Base-by-base conservation (phyloP, 2,888 invertebrate species). In the Hemicrepidius hirtus region DNA sequence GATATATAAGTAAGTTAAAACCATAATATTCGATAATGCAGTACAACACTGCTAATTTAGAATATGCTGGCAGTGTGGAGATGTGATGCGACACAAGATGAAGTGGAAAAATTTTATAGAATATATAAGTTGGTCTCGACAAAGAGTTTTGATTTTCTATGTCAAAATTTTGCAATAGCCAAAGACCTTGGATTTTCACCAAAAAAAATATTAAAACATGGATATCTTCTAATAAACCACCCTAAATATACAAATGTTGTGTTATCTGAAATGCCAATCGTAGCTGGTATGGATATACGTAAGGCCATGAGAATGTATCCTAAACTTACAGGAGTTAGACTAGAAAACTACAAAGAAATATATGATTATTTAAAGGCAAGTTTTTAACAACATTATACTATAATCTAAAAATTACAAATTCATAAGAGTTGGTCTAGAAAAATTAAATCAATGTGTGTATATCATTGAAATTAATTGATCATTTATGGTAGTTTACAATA, bases 251-350 rank as follows among this genome's bases (percentile, higher is more conserved):
- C 91, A 0, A 86, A 86, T 69, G 85, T 88, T 12, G 89, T 92
- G 41, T 78, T 93, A 1, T 83, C 86, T 5, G 88, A 89, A 80
- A 88, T 92, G 49, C 84, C 86, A 0, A 85, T 84, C 0, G 82
- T 92, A 37, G 89, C 88, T 62, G 91, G 90, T 0, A 79, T 89
- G 1, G 88, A 91, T 76, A 88, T 93, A 55, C 85, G 86, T 68
- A 87, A 88, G 12, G 88, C 88, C 35, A 87, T 92, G 37, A 86
- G 83, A 78, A 83, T 82, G 18, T 88, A 90, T 78, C 94, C 94
- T 10, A 91, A 90, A 75, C 88, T 94, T 75, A 83, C 92, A 59
- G 91, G 90, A 85, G 88, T 90, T 63, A 87, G 89, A 59, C 88
- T 89, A 71, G 88, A 88, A 71, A 84, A 90, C 16, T 81, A 93